These are phyloP conservation scores for Drosophila subobscura DNA, from an alignment of 1,140 invertebrate species.

Conservation along the genomic window DNA sequence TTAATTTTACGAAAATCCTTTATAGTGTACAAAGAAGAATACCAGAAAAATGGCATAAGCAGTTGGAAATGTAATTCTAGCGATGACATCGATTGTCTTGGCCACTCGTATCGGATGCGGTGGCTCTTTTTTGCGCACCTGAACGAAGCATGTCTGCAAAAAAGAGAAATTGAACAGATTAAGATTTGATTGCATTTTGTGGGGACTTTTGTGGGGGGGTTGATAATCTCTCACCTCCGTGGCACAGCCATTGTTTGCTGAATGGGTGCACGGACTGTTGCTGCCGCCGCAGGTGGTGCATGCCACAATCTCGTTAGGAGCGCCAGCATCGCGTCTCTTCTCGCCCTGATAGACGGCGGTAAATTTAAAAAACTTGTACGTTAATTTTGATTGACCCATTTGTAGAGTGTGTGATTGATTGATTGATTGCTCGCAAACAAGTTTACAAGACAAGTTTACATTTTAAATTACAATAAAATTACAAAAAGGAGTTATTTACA, in stretches of 20 bases:
- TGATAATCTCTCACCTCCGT: slow-evolving; percentile 87
- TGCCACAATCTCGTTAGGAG: slow-evolving; percentile 90
- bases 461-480: slow-evolving; percentile 30
- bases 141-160: slow-evolving; percentile 87
- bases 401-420: not conserved
- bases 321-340: slow-evolving; percentile 90
- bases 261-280: slow-evolving; percentile 92
- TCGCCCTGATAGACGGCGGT: slow-evolving; percentile 87
- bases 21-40: slow-evolving; percentile 97
- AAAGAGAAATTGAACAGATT: not conserved
- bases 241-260: slow-evolving; percentile 93
- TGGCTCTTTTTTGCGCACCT: slow-evolving; percentile 94
- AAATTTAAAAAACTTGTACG: slow-evolving; percentile 81
- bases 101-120: slow-evolving; percentile 95
- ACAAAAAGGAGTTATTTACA: slow-evolving; percentile 57
- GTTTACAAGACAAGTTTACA: slow-evolving; percentile 44
- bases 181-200: slow-evolving; percentile 4
- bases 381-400: slow-evolving; percentile 48
- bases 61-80: slow-evolving; percentile 94
- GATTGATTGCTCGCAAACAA: slow-evolving; percentile 35
- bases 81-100: slow-evolving; percentile 97
- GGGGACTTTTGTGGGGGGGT: not conserved
- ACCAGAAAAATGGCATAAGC: slow-evolving; percentile 96
- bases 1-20: slow-evolving; percentile 87
- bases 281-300: slow-evolving; percentile 90